A percentile compares a stretch with the other conserved stretches of the same genome.
These are phyloP conservation scores for Coecobrya sp. DNA, from an alignment of 2,888 invertebrate genomes.

Conservation along the genomic window DNA sequence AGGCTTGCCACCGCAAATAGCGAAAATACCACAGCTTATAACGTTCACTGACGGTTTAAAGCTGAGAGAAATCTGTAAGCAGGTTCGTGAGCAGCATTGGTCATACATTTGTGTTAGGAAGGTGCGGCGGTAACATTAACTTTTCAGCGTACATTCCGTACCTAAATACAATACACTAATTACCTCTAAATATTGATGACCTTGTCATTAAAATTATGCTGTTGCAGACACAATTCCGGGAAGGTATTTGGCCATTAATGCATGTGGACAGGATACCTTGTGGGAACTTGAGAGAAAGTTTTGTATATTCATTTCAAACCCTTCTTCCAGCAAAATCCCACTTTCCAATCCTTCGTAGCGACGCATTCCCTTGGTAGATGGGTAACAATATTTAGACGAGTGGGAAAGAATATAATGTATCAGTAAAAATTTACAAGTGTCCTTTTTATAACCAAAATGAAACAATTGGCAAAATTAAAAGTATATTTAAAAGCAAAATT, in stretches of 20 bases:
- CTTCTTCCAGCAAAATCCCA: constrained; percentile 81
- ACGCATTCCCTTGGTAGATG: constrained; percentile 68
- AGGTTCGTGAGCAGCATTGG: constrained; percentile 84
- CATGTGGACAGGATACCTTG: constrained; percentile 83
- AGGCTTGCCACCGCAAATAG: constrained; percentile 81
- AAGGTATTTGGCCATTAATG: constrained; percentile 82
- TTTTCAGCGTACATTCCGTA: too few relatives aligned
- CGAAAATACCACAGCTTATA: constrained; percentile 79
- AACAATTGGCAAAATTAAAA: background rate
- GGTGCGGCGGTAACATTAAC: constrained; percentile 54
- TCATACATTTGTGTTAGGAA: constrained; percentile 64
- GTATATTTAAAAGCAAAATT: background rate
- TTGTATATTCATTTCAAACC: constrained; percentile 83
- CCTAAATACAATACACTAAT: too few relatives aligned
- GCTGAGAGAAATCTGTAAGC: constrained; percentile 83
- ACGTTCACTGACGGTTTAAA: constrained; percentile 80
- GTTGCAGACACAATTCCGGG: constrained; percentile 76
- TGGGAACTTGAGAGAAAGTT: constrained; percentile 84
- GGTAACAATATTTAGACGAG: background rate
- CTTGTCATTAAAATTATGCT: too few relatives aligned
- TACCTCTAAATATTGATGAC: too few relatives aligned
- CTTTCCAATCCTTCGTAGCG: constrained; percentile 64
- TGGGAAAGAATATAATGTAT: background rate
- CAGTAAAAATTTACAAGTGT: background rate
- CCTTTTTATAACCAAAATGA: background rate